These are phyloP conservation scores for Harpagoxenus sublaevis DNA, from an alignment of 2,888 invertebrate genomes.

Conservation along the genomic window DNA sequence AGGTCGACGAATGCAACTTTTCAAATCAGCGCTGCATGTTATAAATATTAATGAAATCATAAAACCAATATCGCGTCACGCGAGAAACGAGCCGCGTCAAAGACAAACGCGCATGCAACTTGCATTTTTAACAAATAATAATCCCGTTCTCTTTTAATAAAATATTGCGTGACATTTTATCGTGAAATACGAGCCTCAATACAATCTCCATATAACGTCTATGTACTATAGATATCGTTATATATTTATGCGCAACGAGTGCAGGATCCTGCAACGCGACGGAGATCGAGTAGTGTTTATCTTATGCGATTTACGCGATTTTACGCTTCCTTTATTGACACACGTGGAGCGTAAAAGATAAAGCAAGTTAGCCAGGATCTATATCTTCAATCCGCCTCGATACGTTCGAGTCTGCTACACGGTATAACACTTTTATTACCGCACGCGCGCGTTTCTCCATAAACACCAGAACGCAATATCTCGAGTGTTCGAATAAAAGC, in stretches of 20 bases:
- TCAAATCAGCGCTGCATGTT: constrained; percentile 35
- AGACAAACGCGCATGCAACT: neutral
- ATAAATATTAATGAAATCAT: constrained; percentile 50
- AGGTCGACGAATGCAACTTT: constrained; percentile 46
- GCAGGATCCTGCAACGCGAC: neutral
- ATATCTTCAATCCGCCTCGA: constrained; percentile 12
- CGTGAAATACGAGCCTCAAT: neutral
- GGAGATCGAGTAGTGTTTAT: neutral
- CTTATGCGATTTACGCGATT: neutral
- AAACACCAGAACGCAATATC: constrained; percentile 53
- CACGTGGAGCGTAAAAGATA: neutral
- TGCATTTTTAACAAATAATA: constrained; percentile 13
- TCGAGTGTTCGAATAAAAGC: constrained; percentile 56
- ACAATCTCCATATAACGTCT: neutral
- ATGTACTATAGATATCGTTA: neutral
- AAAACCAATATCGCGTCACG: constrained; percentile 8
- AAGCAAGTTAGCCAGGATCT: constrained; percentile 5
- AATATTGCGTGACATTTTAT: neutral
- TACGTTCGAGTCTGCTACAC: constrained; percentile 23
- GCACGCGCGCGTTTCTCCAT: constrained; percentile 24
- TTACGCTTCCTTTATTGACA: constrained; percentile 15
- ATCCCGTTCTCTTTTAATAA: constrained; percentile 3
- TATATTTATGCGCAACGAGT: neutral
- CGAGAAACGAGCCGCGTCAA: neutral
- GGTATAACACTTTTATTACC: constrained; percentile 44